phyloP scores from a whole-genome alignment of 2,797 vertebrate genomes.

The Sebastes ruberrimus region DNA sequence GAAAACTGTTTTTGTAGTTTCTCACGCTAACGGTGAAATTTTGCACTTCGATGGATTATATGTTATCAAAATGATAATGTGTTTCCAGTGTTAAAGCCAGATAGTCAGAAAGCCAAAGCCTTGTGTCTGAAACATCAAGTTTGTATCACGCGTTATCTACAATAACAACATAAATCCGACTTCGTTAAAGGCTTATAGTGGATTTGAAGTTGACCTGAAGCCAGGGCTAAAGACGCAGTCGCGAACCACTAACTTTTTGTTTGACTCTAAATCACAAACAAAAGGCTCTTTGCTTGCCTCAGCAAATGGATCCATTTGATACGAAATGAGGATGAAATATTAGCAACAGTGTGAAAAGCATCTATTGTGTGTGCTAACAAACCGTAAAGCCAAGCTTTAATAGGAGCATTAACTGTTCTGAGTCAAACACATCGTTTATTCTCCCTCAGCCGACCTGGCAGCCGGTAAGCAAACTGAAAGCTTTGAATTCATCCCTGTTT shows the following conservation, averaged over 20 bases:
- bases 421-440: constrained; percentile 32
- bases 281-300: constrained; percentile 22
- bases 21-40: background rate
- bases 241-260: background rate
- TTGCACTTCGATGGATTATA: background rate
- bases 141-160: background rate
- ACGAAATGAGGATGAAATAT: constrained; percentile 55
- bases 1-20: background rate
- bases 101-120: constrained; percentile 26
- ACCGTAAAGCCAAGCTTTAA: constrained; percentile 64
- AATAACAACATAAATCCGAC: background rate
- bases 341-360: constrained; percentile 47
- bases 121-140: background rate
- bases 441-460: constrained; percentile 37
- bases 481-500: constrained; percentile 65
- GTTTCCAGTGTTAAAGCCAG: constrained; percentile 15
- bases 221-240: background rate
- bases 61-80: background rate
- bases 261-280: constrained; percentile 29
- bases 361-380: constrained; percentile 64
- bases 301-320: constrained; percentile 16
- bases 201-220: constrained; percentile 9
- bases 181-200: background rate
- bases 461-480: constrained; percentile 39
- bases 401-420: constrained; percentile 70